Base-by-base conservation (phyloP, 2,113 vertebrate genomes). In the Cygnus atratus region DNA sequence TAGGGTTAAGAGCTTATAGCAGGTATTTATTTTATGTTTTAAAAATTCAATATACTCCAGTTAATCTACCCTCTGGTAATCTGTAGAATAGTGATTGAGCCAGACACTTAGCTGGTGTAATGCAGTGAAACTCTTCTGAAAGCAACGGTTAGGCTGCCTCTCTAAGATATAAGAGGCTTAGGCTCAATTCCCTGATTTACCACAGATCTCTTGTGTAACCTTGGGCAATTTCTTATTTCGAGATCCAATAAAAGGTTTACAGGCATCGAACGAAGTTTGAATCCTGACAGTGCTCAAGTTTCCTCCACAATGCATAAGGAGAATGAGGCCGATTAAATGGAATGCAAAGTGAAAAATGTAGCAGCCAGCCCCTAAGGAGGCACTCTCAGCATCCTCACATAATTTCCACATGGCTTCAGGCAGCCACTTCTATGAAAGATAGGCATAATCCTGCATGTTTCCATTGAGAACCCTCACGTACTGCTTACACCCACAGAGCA, bases 61-160 rank as follows among this genome's bases (percentile, higher is more conserved):
- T 90, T 96, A 93, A 95, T 95, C 92, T 97, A 76, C 73, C 88
- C 48, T 93, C 57, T 84, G 80, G 87, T 93, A 95, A 95, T 92
- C 76, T 92, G 65, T 43, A 90, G 90, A 93, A 44, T 4, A 86
- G 88, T 73, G 92, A 84, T 10, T 82, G 93, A 95, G 84, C 66
- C 92, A 96, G 83, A 88, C 86, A 88, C 86, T 96, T 72, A 75
- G 76, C 80, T 58, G 62, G 70, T 86, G 73, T 94, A 81, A 94
- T 68, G 43, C 84, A 81, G 88, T 88, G 88, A 90, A 87, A 84
- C 88, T 87, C 75, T 81, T 61, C 92, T 86, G 90, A 94, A 96
- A 92, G 73, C 61, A 87, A 84, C 70, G 82, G 61, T 46, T 62
- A 83, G 94, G 59, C 82, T 93, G 68, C 75, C 88, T 6, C 79